Conservation (phyloP, 2,113 vertebrate genomes). For the Scomber scombrus region DNA sequence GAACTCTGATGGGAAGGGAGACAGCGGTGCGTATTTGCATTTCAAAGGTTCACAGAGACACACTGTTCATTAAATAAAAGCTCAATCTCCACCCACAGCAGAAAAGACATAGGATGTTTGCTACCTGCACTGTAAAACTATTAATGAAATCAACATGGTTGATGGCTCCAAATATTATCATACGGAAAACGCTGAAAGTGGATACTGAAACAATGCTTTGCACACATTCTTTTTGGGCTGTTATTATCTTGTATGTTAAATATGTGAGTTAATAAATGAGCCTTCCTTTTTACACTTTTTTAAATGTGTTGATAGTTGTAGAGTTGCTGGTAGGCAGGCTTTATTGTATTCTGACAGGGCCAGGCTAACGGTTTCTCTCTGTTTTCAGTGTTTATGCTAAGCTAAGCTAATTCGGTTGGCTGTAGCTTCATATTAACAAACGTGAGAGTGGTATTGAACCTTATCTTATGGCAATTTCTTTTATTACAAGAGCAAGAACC, state of each 20-base stretch:
- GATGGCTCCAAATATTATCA: slow-evolving; percentile 2
- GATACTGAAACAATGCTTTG: not conserved
- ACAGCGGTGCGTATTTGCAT: slow-evolving; percentile 71
- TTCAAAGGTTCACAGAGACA: slow-evolving; percentile 72
- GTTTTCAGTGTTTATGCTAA: not conserved
- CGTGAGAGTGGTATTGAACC: not conserved
- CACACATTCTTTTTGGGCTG: not conserved
- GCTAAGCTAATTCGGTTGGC: not conserved
- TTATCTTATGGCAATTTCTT: not conserved
- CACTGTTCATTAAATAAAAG: slow-evolving; percentile 74
- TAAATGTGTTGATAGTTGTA: not conserved
- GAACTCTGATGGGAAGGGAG: slow-evolving; percentile 54
- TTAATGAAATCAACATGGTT: not conserved
- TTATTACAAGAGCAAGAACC: not conserved
- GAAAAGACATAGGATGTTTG: slow-evolving; percentile 39
- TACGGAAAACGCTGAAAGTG: too few relatives aligned
- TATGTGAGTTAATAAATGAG: not conserved
- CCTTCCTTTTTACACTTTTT: not conserved
- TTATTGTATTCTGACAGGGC: too few relatives aligned
- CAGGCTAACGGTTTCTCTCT: too few relatives aligned
- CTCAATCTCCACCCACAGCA: slow-evolving; percentile 60
- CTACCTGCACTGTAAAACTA: slow-evolving; percentile 48
- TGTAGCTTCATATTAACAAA: not conserved
- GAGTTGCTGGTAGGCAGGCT: not conserved
- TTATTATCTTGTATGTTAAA: not conserved